Conservation (phyloP, 2,797 vertebrate species). For the Artibeus lituratus region DNA sequence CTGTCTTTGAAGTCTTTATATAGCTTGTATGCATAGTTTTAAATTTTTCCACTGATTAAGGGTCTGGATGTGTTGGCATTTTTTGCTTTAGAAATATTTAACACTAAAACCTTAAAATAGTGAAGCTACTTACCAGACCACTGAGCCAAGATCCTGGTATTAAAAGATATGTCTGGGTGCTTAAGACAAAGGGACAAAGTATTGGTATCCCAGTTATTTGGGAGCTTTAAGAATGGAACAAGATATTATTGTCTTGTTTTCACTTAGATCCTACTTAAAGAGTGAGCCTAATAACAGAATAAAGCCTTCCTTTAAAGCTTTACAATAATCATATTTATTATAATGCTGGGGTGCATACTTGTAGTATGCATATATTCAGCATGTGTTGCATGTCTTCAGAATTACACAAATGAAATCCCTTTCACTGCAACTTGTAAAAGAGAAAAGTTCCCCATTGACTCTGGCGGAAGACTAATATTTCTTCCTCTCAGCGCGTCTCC, state of each 20-base stretch:
- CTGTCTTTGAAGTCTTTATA: slow-evolving; percentile 52
- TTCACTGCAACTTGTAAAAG: slow-evolving; percentile 71
- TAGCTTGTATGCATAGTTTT: slow-evolving; percentile 58
- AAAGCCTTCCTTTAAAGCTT: slow-evolving; percentile 65
- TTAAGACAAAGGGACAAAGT: slow-evolving; percentile 61
- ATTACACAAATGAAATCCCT: slow-evolving; percentile 73
- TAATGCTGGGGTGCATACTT: slow-evolving; percentile 73
- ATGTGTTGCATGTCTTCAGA: slow-evolving; percentile 75
- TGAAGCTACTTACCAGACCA: slow-evolving; percentile 71
- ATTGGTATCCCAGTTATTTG: slow-evolving; percentile 66
- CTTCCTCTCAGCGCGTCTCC: slow-evolving; percentile 50
- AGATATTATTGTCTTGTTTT: slow-evolving; percentile 63
- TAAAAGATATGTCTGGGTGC: slow-evolving; percentile 71
- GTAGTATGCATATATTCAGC: slow-evolving; percentile 78
- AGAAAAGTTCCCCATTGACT: slow-evolving; percentile 62
- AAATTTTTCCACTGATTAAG: slow-evolving; percentile 48
- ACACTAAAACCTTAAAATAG: slow-evolving; percentile 73
- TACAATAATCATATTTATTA: slow-evolving; percentile 74
- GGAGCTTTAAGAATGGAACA: slow-evolving; percentile 63
- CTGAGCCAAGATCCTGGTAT: slow-evolving; percentile 73
- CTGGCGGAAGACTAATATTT: slow-evolving; percentile 55
- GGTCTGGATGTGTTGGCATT: slow-evolving; percentile 34
- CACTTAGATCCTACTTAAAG: slow-evolving; percentile 72
- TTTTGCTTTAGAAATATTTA: slow-evolving; percentile 70
- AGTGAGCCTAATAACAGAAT: slow-evolving; percentile 76